Percentiles rank a stretch among this genome's conserved stretches.
These are phyloP conservation scores for Choristoneura rosaceana DNA, from an alignment of 2,888 invertebrate genomes.

Conservation along the genomic window DNA sequence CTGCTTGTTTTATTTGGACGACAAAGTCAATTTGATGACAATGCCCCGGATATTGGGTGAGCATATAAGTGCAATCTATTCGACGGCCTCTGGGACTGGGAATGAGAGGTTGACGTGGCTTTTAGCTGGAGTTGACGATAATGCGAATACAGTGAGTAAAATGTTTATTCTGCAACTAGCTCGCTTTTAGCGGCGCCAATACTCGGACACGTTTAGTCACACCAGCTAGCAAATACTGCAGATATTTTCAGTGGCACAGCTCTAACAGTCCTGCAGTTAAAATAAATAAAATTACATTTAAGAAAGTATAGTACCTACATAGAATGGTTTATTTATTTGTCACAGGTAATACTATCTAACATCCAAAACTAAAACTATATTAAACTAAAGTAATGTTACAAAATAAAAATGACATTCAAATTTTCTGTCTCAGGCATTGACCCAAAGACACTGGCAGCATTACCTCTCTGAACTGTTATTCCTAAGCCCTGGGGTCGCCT, in stretches of 20 bases:
- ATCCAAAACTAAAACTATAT: too few species aligned
- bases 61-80: constrained; percentile 50
- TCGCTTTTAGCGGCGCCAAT: neutral
- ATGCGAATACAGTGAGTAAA: constrained; percentile 2
- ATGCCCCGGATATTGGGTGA: constrained; percentile 55
- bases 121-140: constrained; percentile 42
- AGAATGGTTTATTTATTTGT: too few species aligned
- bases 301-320: too few species aligned
- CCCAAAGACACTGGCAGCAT: too few species aligned
- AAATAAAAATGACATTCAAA: too few species aligned
- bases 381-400: too few species aligned
- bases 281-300: neutral
- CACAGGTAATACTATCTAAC: too few species aligned
- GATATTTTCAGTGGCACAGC: neutral
- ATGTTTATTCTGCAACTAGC: constrained; percentile 13
- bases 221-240: constrained; percentile 1
- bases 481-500: too few species aligned
- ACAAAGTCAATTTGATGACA: constrained; percentile 53
- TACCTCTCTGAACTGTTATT: too few species aligned
- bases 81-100: constrained; percentile 53
- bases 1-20: constrained; percentile 44
- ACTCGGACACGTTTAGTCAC: constrained; percentile 1
- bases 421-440: too few species aligned
- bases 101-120: constrained; percentile 54
- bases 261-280: neutral